Conservation (phyloP, 2,888 invertebrate genomes). For the Sipha maydis region DNA sequence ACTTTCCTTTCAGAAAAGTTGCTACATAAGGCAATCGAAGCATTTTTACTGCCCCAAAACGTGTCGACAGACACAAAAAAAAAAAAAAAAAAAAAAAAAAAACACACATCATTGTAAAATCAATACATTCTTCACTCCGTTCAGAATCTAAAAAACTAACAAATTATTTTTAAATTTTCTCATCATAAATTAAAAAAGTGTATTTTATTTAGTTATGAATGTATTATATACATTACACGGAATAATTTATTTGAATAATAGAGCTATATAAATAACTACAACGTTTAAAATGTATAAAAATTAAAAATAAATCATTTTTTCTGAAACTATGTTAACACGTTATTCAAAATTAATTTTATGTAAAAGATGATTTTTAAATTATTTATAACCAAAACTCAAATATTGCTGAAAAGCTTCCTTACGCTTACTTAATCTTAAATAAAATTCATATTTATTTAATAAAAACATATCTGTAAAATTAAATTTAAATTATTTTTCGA, state of each 20-base stretch:
- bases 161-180: no score
- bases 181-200: no score
- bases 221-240: neutral
- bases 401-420: neutral
- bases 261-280: neutral
- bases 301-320: neutral
- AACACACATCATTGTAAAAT: no score
- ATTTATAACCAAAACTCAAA: neutral
- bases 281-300: neutral
- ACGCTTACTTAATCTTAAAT: neutral
- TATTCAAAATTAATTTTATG: neutral
- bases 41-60: no score
- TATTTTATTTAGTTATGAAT: neutral
- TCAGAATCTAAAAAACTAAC: no score
- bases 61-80: no score
- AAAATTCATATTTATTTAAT: slow-evolving; percentile 3
- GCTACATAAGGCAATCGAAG: no score
- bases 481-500: neutral
- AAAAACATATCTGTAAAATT: neutral
- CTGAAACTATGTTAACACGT: neutral
- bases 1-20: no score
- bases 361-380: neutral
- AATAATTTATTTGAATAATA: neutral
- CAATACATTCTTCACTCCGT: no score
- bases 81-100: no score